Evolutionary conservation across 37 sponge, comb jelly and placozoan genomes (phyloP).

Genomic region (Dysidea cf. avara): DNA sequence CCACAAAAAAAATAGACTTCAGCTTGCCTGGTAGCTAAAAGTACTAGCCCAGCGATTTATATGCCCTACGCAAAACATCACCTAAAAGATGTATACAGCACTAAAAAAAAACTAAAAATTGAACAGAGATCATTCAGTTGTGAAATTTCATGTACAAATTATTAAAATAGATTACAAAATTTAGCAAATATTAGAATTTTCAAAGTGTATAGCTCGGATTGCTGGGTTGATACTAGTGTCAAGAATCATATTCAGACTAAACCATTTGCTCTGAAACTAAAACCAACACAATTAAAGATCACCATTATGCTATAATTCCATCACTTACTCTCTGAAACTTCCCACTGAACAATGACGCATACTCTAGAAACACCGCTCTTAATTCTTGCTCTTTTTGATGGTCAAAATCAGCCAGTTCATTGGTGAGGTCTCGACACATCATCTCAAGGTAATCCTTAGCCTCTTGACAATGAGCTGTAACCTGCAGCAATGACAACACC

Average conservation of each 20-base stretch:
- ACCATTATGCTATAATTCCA: background rate
- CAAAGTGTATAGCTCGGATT: constrained; percentile 70
- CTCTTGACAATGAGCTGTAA: constrained; percentile 68
- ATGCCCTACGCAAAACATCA: no score
- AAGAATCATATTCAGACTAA: constrained; percentile 66
- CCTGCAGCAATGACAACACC: constrained; percentile 28
- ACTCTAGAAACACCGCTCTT: constrained; percentile 67
- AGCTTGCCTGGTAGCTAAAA: no score
- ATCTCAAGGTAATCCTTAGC: constrained; percentile 86
- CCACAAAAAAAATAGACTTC: no score
- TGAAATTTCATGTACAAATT: no score
- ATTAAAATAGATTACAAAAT: no score
- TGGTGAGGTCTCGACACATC: constrained; percentile 74
- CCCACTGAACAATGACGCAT: constrained; percentile 60
- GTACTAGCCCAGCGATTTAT: no score
- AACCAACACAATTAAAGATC: background rate
- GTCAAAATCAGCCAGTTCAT: constrained; percentile 77
- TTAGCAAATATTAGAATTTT: no score
- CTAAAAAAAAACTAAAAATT: no score
- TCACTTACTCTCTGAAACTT: constrained; percentile 66
- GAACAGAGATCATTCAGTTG: no score
- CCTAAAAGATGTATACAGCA: no score
- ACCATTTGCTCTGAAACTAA: constrained; percentile 86
- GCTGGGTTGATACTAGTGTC: constrained; percentile 57
- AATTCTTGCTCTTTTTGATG: constrained; percentile 76